These are phyloP conservation scores for Eupithecia exiguata DNA, from an alignment of 2,888 invertebrate genomes.

Conservation along the genomic window DNA sequence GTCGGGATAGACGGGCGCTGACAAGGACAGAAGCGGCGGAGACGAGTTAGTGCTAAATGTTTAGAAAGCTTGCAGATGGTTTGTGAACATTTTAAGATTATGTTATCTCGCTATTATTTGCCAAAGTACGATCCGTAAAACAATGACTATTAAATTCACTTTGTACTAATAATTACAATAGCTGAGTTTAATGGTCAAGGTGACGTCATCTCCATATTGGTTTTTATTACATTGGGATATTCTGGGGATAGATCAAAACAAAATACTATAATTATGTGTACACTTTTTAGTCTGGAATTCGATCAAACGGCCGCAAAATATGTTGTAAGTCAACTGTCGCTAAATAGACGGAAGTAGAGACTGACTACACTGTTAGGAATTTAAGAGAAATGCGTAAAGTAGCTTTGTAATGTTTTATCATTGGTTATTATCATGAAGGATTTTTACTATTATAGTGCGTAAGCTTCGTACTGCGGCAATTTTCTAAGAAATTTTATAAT, in stretches of 20 bases:
- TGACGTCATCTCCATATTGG: too few species aligned
- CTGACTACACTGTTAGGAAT: constrained; percentile 45
- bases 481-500: too few species aligned
- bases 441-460: too few species aligned
- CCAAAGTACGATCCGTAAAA: neutral
- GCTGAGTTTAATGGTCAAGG: too few species aligned
- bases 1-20: constrained; percentile 41
- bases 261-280: neutral
- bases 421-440: too few species aligned
- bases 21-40: constrained; percentile 29
- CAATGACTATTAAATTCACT: neutral
- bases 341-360: constrained; percentile 53
- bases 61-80: constrained; percentile 14
- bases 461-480: too few species aligned
- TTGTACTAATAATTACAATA: neutral
- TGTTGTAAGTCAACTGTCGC: constrained; percentile 42
- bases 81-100: neutral
- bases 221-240: neutral
- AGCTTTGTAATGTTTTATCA: neutral
- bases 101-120: neutral
- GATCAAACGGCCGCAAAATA: neutral
- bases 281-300: too few species aligned
- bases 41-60: constrained; percentile 13
- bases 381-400: constrained; percentile 10
- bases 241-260: neutral